These are phyloP conservation scores for Dendrolimus houi DNA, from an alignment of 2,888 invertebrate genomes.

Conservation along the genomic window DNA sequence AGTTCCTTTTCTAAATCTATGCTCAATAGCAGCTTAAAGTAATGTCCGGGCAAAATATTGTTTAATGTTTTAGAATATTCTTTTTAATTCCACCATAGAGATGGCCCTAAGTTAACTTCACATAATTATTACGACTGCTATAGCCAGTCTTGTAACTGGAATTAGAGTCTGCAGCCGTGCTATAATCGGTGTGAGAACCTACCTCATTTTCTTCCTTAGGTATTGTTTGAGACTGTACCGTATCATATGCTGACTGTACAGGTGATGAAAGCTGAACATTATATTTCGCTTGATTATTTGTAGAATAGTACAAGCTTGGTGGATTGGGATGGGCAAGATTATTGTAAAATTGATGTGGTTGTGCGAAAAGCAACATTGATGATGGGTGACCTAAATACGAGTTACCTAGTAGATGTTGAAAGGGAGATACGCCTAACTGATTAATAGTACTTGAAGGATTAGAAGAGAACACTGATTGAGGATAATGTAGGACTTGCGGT, in stretches of 20 bases:
- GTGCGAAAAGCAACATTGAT: conserved; percentile 50
- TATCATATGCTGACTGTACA: conserved; percentile 47
- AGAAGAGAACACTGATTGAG: conserved; percentile 39
- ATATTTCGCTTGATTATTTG: conserved; percentile 51
- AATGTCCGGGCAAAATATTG: no score
- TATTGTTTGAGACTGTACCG: conserved; percentile 37
- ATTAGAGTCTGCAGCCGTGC: conserved; percentile 41
- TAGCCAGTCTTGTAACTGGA: conserved; percentile 50
- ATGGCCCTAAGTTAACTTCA: conserved; percentile 27
- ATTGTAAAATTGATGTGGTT: conserved; percentile 37
- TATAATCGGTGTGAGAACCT: conserved; percentile 41
- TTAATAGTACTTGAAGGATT: conserved; percentile 22
- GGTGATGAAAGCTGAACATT: conserved; percentile 36
- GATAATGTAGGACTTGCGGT: conserved; percentile 36
- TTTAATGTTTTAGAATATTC: no score
- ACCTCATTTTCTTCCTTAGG: conserved; percentile 58
- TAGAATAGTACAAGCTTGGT: conserved; percentile 53
- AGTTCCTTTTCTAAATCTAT: no score
- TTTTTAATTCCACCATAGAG: no score
- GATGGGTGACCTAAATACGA: conserved; percentile 52
- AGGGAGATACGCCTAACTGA: conserved; percentile 40
- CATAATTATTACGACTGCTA: conserved; percentile 39
- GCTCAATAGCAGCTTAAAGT: no score
- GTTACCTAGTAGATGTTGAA: conserved; percentile 39
- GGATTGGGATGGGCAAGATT: conserved; percentile 49